Evolutionary conservation across 2,113 vertebrate species (phyloP).

Genomic region (Indri indri): DNA sequence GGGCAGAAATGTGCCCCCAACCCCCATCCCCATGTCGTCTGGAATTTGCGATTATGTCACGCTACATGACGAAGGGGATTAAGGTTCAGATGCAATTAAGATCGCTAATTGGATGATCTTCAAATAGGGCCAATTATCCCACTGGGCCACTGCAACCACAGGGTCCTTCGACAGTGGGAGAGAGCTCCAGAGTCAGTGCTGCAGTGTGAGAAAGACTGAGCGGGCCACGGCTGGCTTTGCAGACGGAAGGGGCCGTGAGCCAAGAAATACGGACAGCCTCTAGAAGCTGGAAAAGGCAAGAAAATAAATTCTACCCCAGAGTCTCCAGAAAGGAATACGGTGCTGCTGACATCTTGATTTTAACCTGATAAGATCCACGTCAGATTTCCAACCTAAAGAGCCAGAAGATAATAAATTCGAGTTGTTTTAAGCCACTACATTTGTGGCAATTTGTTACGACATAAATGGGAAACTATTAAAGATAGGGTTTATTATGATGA

Average conservation of each 20-base stretch:
- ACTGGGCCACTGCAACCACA: background rate
- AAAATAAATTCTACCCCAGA: background rate
- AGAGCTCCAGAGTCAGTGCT: background rate
- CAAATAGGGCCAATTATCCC: background rate
- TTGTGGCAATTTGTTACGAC: background rate
- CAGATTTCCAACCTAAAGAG: background rate
- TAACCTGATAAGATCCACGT: background rate
- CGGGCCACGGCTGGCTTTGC: background rate
- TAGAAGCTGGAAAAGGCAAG: background rate
- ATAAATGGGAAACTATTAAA: background rate
- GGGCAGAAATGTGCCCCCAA: background rate
- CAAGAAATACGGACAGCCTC: background rate
- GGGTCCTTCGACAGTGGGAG: background rate
- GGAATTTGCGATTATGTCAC: background rate
- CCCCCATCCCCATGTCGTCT: background rate
- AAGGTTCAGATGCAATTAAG: background rate
- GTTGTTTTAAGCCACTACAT: background rate
- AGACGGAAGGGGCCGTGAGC: background rate
- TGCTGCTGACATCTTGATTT: background rate
- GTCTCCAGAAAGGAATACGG: background rate
- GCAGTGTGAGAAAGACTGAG: background rate
- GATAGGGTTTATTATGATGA: background rate
- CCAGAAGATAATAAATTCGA: background rate
- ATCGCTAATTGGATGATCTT: background rate
- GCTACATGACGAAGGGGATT: background rate